These are phyloP conservation scores for Uria aalge DNA, from an alignment of 2,113 vertebrate species.

Conservation along the genomic window DNA sequence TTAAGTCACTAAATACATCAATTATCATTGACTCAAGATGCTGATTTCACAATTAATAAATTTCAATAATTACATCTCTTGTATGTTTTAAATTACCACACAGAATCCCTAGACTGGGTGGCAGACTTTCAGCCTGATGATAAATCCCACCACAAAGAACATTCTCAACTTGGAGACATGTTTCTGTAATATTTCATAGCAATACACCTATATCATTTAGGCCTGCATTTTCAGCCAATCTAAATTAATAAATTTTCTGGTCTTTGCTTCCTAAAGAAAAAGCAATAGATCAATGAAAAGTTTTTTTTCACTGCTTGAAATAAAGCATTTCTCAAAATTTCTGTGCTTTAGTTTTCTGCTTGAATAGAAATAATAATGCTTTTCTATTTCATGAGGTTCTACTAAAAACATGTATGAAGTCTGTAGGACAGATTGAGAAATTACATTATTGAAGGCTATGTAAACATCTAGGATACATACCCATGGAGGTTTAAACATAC, in stretches of 20 bases:
- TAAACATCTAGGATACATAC: background rate
- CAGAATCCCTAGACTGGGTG: background rate
- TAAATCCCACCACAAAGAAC: background rate
- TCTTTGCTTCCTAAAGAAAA: background rate
- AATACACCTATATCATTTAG: background rate
- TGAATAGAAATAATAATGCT: background rate
- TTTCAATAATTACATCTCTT: slow-evolving; percentile 7
- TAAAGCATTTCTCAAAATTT: background rate
- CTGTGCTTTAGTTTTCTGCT: background rate
- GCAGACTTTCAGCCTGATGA: background rate
- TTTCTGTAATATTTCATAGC: background rate
- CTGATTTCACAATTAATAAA: slow-evolving; percentile 24
- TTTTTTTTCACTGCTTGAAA: background rate
- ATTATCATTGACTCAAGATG: slow-evolving; percentile 1
- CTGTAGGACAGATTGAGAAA: background rate
- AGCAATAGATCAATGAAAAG: background rate
- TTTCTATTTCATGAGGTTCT: background rate
- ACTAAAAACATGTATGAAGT: background rate
- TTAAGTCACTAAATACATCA: slow-evolving; percentile 35
- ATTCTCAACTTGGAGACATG: background rate
- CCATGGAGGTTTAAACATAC: background rate
- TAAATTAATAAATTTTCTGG: background rate
- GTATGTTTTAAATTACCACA: background rate
- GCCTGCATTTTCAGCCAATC: background rate
- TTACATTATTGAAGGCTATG: background rate